Evolutionary conservation across 2,888 invertebrate species (phyloP).

Genomic region (Kryphioiulus occultus): DNA sequence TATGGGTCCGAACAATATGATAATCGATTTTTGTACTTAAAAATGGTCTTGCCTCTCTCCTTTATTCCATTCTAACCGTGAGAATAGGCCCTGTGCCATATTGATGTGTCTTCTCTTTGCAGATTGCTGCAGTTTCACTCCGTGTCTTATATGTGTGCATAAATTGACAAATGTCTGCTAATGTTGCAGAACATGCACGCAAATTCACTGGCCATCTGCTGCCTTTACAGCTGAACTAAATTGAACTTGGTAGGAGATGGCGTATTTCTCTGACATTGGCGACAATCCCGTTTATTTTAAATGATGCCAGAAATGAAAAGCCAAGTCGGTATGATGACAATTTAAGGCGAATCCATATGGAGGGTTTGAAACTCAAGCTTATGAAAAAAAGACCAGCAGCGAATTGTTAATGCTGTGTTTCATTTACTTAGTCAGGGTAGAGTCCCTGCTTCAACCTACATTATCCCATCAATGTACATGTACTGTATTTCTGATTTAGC

Average conservation of each 20-base stretch:
- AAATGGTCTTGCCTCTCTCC: not conserved
- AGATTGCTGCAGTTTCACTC: not conserved
- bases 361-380: not conserved
- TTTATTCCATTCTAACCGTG: not conserved
- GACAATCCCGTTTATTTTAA: not conserved
- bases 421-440: too few relatives aligned
- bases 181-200: not conserved
- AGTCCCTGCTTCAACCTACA: too few relatives aligned
- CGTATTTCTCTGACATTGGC: not conserved
- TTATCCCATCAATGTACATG: too few relatives aligned
- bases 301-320: not conserved
- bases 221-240: not conserved
- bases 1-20: conserved; percentile 1
- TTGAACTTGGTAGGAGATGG: not conserved
- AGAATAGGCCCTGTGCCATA: not conserved
- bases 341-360: not conserved
- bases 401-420: too few relatives aligned
- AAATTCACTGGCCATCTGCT: not conserved
- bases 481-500: too few relatives aligned
- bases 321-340: not conserved
- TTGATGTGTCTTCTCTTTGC: not conserved
- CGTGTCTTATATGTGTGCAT: not conserved
- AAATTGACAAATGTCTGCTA: not conserved
- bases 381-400: too few relatives aligned
- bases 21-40: not conserved